These are phyloP conservation scores for Silvanus unidentatus DNA, from an alignment of 2,888 invertebrate species.

Conservation along the genomic window DNA sequence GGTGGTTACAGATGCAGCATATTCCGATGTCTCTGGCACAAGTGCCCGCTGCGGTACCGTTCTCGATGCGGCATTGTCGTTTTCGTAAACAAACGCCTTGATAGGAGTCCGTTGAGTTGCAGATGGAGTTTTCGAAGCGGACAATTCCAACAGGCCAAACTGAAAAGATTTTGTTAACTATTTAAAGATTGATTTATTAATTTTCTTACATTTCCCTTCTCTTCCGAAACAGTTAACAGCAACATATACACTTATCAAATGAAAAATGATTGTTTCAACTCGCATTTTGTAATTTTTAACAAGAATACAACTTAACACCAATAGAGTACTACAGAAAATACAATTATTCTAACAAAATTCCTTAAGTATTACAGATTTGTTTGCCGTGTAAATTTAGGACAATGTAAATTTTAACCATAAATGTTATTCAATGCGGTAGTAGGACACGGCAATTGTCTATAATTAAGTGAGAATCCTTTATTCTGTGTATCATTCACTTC, in stretches of 20 bases:
- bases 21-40: slow-evolving; percentile 70
- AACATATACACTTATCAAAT: too few relatives aligned
- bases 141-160: slow-evolving; percentile 51
- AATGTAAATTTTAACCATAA: too few relatives aligned
- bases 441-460: slow-evolving; percentile 15
- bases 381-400: too few relatives aligned
- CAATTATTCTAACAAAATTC: too few relatives aligned
- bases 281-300: too few relatives aligned
- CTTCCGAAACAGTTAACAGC: too few relatives aligned
- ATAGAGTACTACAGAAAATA: too few relatives aligned
- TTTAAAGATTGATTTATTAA: too few relatives aligned
- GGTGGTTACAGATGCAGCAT: slow-evolving; percentile 71
- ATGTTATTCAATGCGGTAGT: too few relatives aligned
- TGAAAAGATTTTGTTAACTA: slow-evolving; percentile 12
- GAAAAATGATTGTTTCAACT: too few relatives aligned
- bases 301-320: too few relatives aligned
- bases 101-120: slow-evolving; percentile 60
- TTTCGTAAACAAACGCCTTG: slow-evolving; percentile 70
- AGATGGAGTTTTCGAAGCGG: slow-evolving; percentile 65
- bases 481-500: slow-evolving; percentile 29
- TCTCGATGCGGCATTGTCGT: slow-evolving; percentile 61
- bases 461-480: slow-evolving; percentile 29
- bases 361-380: too few relatives aligned
- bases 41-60: slow-evolving; percentile 64
- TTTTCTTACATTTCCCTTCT: slow-evolving; percentile 16